Evolutionary conservation across 2,888 invertebrate genomes (phyloP).

Genomic region (Epistrophe eligans): DNA sequence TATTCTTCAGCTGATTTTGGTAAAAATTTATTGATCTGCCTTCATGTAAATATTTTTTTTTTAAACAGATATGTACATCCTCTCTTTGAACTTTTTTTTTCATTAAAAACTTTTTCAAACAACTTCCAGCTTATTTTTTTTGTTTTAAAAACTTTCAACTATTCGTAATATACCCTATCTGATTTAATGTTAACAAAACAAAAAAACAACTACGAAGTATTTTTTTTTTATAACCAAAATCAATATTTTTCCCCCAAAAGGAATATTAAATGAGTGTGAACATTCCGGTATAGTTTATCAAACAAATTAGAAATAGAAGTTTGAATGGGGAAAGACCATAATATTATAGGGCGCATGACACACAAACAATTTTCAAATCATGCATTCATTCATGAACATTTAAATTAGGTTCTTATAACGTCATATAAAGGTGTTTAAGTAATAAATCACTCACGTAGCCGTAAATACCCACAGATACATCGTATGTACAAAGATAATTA

Average conservation of each 20-base stretch:
- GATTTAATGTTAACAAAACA: not conserved
- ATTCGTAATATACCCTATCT: conserved; percentile 4
- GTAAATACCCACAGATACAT: not conserved
- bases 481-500: not conserved
- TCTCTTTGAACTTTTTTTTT: no score
- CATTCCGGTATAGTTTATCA: conserved; percentile 12
- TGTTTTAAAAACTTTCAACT: not conserved
- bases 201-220: not conserved
- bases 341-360: conserved; percentile 22
- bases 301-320: conserved; percentile 13
- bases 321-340: not conserved
- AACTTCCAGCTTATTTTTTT: not conserved
- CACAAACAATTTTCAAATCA: conserved; percentile 21
- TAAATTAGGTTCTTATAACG: not conserved
- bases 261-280: conserved; percentile 41
- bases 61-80: no score
- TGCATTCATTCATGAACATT: conserved; percentile 38
- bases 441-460: conserved; percentile 16
- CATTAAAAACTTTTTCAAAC: not conserved
- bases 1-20: no score
- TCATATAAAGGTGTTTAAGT: conserved; percentile 33
- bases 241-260: conserved; percentile 45
- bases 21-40: no score
- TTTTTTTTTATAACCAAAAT: conserved; percentile 34
- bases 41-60: no score